Evolutionary conservation across 2,113 vertebrate genomes (phyloP), one percentile per base, ranked within the genome.

Genomic region (Prionailurus bengalensis): DNA sequence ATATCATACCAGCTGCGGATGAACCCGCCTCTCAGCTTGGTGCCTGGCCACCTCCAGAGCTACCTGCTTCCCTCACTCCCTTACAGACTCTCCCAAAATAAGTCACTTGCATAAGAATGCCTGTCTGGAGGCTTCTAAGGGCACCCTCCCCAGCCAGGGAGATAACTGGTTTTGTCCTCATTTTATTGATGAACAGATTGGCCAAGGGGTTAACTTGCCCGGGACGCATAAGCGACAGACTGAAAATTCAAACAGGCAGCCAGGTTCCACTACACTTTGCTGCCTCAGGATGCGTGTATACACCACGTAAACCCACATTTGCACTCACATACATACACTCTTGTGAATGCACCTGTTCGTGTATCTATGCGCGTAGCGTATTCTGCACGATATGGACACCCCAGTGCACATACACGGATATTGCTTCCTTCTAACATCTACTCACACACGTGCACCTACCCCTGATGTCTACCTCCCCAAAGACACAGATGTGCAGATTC

Each of bases 221-320:
- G 25, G 48, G 80, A 71, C 15, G 17, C 4, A 29, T 3, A 23
- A 58, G 73, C 5, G 15, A 81, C 39, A 48, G 65, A 91, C 29
- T 23, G 33, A 39, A 25, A 58, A 15, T 31, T 3, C 1, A 1
- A 61, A 58, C 63, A 25, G 55, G 88, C 27, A 9, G 21, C 6
- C 21, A 31, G 21, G 3, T 55, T 53, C 95, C 71, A 4, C 45
- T 19, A 4, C 27, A 1, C 1, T 17, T 33, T 3, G 15, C 61
- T 11, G 5, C 51, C 48, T 70, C 53, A 12, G 1, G 7, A 11
- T 7, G 25, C 25, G 4, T 63, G 16, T 17, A 5, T 2, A 39
- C 2, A 8, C 55, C 11, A 0, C 5, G n/a, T 4, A 33, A 84
- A 53, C 13, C 31, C 19, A 0, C 2, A 3, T 15, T 15, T 65